Evolutionary conservation across 2,113 vertebrate species (phyloP).

Genomic region (Sander lucioperca): DNA sequence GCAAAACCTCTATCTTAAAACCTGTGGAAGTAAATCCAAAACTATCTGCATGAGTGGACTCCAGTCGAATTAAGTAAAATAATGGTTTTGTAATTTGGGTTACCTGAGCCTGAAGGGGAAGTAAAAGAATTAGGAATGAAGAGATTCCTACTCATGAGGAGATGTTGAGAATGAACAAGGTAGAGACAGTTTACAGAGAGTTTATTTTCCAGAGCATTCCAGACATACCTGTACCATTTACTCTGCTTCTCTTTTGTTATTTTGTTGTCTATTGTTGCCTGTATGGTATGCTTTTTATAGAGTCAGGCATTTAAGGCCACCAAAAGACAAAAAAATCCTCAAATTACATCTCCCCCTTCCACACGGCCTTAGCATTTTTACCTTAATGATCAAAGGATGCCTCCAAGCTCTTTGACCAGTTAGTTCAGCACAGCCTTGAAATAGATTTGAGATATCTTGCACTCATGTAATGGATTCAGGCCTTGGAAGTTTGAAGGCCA

Average conservation of each 20-base stretch:
- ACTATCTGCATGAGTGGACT: not conserved
- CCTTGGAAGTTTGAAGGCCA: constrained; percentile 44
- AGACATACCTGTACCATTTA: constrained; percentile 33
- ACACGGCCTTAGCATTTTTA: not conserved
- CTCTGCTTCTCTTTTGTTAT: not conserved
- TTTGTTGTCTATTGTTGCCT: not conserved
- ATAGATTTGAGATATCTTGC: constrained; percentile 18
- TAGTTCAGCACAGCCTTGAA: constrained; percentile 15
- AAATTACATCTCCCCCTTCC: not conserved
- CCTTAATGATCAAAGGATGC: constrained; percentile 21
- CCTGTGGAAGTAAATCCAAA: not conserved
- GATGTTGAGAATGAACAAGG: constrained; percentile 13
- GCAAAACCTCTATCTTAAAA: not conserved
- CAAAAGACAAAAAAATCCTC: not conserved
- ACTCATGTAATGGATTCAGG: constrained; percentile 26
- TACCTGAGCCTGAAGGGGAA: not conserved
- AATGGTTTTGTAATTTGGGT: not conserved
- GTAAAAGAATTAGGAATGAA: not conserved
- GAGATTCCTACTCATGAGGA: not conserved
- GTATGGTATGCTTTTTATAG: constrained; percentile 24
- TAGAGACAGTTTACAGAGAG: constrained; percentile 10
- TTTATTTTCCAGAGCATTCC: constrained; percentile 47
- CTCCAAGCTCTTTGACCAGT: not conserved
- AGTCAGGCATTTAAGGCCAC: constrained; percentile 12
- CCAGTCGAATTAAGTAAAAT: not conserved